Percentiles rank a stretch among this genome's conserved stretches.
These are phyloP conservation scores for Psylliodes chrysocephalus DNA, from an alignment of 2,888 invertebrate genomes.

Conservation along the genomic window DNA sequence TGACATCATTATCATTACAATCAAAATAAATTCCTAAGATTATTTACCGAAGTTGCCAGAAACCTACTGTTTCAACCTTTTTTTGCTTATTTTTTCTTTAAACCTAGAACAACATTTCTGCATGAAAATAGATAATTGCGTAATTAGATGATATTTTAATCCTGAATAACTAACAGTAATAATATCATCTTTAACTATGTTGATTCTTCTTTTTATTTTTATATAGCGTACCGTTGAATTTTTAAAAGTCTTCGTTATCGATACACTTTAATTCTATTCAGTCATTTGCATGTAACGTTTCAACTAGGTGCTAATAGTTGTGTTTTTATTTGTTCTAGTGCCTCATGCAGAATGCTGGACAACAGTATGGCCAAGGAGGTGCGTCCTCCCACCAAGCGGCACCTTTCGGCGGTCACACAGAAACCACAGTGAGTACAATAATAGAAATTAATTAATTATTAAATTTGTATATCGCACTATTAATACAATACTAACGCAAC, in stretches of 20 bases:
- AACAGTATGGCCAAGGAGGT: conserved; percentile 57
- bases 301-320: conserved; percentile 7
- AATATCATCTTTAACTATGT: neutral
- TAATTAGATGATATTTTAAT: too few species aligned
- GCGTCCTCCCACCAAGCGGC: conserved; percentile 57
- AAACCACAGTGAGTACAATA: conserved; percentile 50
- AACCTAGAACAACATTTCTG: too few species aligned
- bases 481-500: too few species aligned
- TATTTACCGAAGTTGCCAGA: too few species aligned
- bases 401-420: conserved; percentile 50
- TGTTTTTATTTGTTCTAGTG: conserved; percentile 47
- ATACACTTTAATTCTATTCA: conserved; percentile 5
- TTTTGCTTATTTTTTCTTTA: too few species aligned
- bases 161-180: neutral
- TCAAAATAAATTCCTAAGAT: too few species aligned
- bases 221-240: neutral
- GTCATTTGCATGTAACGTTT: conserved; percentile 3
- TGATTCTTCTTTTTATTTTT: conserved; percentile 2
- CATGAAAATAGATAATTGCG: too few species aligned
- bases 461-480: too few species aligned
- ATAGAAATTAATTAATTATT: neutral
- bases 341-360: conserved; percentile 60
- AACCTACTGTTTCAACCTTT: too few species aligned
- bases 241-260: neutral
- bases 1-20: too few species aligned